These are phyloP conservation scores for Drosophila mayri DNA, from an alignment of 1,140 invertebrate genomes.

Conservation along the genomic window DNA sequence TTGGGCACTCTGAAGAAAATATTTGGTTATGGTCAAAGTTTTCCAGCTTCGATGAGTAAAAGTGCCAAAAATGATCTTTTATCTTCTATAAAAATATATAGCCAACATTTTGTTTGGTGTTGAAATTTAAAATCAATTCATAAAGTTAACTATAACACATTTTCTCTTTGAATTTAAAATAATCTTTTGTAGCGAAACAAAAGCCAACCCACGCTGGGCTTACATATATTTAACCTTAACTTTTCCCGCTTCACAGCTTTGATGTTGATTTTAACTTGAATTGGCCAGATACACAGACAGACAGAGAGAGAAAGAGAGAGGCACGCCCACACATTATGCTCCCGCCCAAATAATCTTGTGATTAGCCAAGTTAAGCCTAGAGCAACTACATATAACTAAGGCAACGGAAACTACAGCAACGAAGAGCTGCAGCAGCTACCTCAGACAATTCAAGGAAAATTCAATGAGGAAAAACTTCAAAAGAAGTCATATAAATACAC, in stretches of 20 bases:
- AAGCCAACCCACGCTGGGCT: constrained; percentile 6
- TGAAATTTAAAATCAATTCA: constrained; percentile 1
- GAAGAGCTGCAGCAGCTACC: background rate
- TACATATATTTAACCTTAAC: constrained; percentile 22
- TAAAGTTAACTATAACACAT: background rate
- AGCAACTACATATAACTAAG: constrained; percentile 12
- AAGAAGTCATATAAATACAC: constrained; percentile 8
- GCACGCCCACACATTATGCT: background rate
- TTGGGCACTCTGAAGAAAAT: background rate
- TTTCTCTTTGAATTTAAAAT: constrained; percentile 17
- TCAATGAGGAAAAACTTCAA: constrained; percentile 14
- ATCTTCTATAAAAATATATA: background rate
- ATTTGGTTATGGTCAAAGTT: constrained; percentile 13
- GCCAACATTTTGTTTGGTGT: background rate
- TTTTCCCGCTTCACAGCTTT: constrained; percentile 42
- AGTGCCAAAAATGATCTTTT: background rate
- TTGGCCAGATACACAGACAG: constrained; percentile 24
- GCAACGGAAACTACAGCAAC: constrained; percentile 16
- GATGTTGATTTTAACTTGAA: constrained; percentile 34
- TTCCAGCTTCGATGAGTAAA: constrained; percentile 8
- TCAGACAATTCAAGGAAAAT: background rate
- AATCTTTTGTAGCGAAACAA: constrained; percentile 27
- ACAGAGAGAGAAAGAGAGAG: background rate
- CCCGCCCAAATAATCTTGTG: constrained; percentile 27
- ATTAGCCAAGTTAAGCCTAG: constrained; percentile 39